Evolutionary conservation across 2,888 invertebrate genomes (phyloP), one percentile per base, ranked within the genome.

Genomic region (Apoda limacodes): DNA sequence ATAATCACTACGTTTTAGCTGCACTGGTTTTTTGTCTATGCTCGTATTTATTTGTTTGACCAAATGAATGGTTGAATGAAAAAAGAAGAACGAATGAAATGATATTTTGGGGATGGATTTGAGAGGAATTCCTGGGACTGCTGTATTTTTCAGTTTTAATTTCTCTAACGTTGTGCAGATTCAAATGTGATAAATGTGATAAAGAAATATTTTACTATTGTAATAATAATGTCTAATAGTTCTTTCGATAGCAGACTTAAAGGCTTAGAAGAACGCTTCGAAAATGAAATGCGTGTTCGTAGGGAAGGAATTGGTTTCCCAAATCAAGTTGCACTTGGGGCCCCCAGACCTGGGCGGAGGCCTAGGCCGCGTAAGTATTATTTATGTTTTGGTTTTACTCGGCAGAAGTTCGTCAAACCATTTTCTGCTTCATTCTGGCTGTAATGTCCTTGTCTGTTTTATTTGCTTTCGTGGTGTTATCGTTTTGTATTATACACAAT

Each of bases 191-290:
- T 56, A 51, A 55, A 58, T 60, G 59, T 17, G 37, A 48, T 43
- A 52, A 51, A 48, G 55, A 47, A 54, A 47, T 17, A 7, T 17
- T 5, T 17, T 5, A 17, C 7, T 17, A 7, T 17, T 17, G 42
- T 60, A 50, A 47, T 46, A 58, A 75, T 50, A 64, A 88, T 88
- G 88, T 88, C 88, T 72, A 85, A 86, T 81, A 84, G 85, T 67
- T 83, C 86, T 59, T 83, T 89, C 65, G 89, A 89, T 69, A 89
- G 88, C 58, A 92, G 89, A 84, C 85, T 95, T 62, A 86, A 90
- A 75, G 89, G 88, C 60, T 83, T 95, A 71, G 88, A 94, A 74
- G 89, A 89, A 64, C 85, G 90, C 55, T 82, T 94, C 50, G 86
- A 87, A 67, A 75, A 75, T 62, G 76, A 75, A 65, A 64, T 70